Evolutionary conservation across 2,888 invertebrate species (phyloP).

Genomic region (Xestoiulus laeticollis): DNA sequence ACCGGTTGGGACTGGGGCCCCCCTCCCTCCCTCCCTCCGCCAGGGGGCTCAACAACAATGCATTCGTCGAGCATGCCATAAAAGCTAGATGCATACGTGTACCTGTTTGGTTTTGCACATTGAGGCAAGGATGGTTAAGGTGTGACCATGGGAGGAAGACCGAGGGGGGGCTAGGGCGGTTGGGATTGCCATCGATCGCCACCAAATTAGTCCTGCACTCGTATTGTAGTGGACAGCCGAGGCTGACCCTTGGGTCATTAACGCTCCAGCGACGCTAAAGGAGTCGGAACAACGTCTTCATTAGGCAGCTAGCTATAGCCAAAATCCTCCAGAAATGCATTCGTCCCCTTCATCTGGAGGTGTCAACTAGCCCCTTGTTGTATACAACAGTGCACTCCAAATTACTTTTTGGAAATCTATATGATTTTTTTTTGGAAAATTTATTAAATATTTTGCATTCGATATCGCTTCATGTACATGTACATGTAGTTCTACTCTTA

Average conservation of each 20-base stretch:
- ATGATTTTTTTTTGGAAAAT: no score
- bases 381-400: no score
- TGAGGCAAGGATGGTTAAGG: conserved; percentile 13
- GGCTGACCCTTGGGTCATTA: background rate
- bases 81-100: background rate
- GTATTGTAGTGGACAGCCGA: background rate
- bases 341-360: no score
- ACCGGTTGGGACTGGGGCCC: background rate
- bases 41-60: conserved; percentile 18
- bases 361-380: no score
- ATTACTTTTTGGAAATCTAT: no score
- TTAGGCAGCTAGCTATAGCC: background rate
- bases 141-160: conserved; percentile 17
- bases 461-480: no score
- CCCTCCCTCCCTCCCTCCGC: background rate
- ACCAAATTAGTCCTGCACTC: conserved; percentile 26
- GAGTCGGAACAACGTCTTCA: conserved; percentile 26
- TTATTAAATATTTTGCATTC: no score
- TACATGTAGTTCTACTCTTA: no score
- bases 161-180: background rate
- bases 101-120: conserved; percentile 18
- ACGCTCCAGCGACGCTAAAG: background rate
- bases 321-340: no score
- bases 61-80: background rate
- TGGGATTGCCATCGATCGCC: conserved; percentile 8